phyloP scores from a whole-genome alignment of 2,797 vertebrate species.

The Taenioides sp. region DNA sequence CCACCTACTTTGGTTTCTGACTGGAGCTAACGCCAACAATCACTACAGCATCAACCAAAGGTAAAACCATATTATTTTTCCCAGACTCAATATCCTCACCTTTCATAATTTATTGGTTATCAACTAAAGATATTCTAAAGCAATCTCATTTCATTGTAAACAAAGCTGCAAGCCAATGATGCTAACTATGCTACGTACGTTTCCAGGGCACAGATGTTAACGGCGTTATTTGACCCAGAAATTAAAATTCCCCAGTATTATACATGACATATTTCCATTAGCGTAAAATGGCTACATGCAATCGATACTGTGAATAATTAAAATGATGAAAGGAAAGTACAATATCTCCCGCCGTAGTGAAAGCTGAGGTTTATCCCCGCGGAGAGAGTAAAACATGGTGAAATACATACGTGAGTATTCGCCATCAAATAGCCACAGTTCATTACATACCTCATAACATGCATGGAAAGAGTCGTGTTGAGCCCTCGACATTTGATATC shows the following conservation, averaged over 20 bases:
- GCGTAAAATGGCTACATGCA: neutral
- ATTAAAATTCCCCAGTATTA: neutral
- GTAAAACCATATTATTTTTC: conserved; percentile 36
- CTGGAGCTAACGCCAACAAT: conserved; percentile 17
- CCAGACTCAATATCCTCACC: neutral
- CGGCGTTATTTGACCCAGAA: conserved; percentile 11
- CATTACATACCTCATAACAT: conserved; percentile 15
- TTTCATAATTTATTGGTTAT: no score
- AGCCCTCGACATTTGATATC: neutral
- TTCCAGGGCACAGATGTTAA: conserved; percentile 15
- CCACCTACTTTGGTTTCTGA: conserved; percentile 18
- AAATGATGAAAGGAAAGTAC: neutral
- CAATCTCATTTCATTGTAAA: neutral
- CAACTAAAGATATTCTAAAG: neutral
- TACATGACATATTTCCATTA: neutral
- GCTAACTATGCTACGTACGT: conserved; percentile 37
- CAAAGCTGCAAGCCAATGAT: conserved; percentile 34
- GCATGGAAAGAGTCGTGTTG: neutral
- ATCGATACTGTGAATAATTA: neutral
- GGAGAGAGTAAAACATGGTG: conserved; percentile 27
- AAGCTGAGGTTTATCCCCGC: conserved; percentile 14
- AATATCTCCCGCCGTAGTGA: neutral
- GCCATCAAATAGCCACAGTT: neutral
- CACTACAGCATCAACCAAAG: conserved; percentile 27
- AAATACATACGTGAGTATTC: conserved; percentile 17